Percentiles rank a stretch among this genome's conserved stretches.
These are phyloP conservation scores for Orbicella faveolata DNA, from an alignment of 64 coral and sea anemone species.

Conservation along the genomic window DNA sequence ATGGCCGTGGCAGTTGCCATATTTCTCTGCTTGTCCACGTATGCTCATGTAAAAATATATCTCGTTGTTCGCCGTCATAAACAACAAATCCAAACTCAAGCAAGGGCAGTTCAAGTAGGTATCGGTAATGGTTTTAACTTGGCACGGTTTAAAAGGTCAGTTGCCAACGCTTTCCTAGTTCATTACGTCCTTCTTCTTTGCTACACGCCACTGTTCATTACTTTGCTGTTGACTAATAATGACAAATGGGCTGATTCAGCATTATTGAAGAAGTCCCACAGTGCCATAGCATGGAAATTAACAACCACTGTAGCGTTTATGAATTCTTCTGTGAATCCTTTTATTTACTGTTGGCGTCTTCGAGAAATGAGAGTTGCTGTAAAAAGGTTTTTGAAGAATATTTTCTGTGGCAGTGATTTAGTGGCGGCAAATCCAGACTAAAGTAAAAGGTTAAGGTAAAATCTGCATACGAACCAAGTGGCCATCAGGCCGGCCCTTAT, in stretches of 20 bases:
- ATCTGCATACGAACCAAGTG: too few species aligned
- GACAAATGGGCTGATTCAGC: neutral
- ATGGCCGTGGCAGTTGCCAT: neutral
- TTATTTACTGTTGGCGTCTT: constrained; percentile 32
- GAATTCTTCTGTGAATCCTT: constrained; percentile 21
- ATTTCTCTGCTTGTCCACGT: neutral
- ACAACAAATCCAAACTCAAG: neutral
- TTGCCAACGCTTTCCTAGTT: neutral
- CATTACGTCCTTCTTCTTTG: neutral
- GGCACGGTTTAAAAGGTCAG: neutral
- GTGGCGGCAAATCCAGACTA: too few species aligned
- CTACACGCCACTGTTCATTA: neutral
- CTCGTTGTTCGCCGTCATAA: neutral
- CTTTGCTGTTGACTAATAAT: neutral
- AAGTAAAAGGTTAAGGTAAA: too few species aligned
- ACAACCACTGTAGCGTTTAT: neutral
- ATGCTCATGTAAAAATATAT: neutral
- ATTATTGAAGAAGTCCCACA: neutral
- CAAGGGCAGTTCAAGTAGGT: neutral
- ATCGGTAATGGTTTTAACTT: neutral
- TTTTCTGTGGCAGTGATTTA: neutral
- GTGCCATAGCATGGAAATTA: constrained; percentile 5
- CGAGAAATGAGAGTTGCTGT: neutral
- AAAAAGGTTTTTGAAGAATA: neutral
- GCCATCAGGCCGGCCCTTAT: too few species aligned